Base-by-base conservation (phyloP, 1,140 invertebrate genomes). In the Plutomurus gul region DNA sequence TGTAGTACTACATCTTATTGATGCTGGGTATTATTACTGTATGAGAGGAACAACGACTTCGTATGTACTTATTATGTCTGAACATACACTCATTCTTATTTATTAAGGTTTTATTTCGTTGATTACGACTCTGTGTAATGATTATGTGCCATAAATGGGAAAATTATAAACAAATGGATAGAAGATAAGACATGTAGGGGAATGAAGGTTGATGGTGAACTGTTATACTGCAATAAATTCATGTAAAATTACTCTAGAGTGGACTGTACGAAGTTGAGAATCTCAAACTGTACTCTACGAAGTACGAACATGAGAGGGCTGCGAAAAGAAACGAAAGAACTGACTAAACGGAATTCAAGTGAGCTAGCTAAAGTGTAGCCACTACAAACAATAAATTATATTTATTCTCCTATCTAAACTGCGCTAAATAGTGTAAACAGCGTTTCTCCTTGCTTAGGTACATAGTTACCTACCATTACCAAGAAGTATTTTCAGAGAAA, bases 131-230 rank as follows among this genome's bases (percentile, higher is more conserved):
- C 27, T 30, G 16, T 65, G 30, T 65, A 65, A 65, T 65, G 56
- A 65, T 65, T 65, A 65, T 65, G 56, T 65, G 56, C 56, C 27
- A 65, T 65, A 65, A 65, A 65, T 65, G 56, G 30, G 30, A 30
- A 33, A 27, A 65, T 65, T 65, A 65, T 65, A 65, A 65, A 65
- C 27, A 65, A 65, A 65, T 65, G 56, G 56, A 65, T 65, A 65
- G 27, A 65, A 33, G 56, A 65, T 65, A 65, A 65, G 56, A 27
- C 27, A 33, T 65, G 56, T 65, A 65, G 27, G 2, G 27, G 27
- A 65, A 65, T 65, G 56, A 65, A 65, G 56, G 56, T 65, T 65
- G 56, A 65, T 33, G 56, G 11, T 65, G 56, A 65, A 65, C 56
- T 65, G 25, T 65, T 33, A 65, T 65, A 30, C 56, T 65, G 56